Evolutionary conservation across 2,797 vertebrate species (phyloP).

Genomic region (Pteronotus mesoamericanus): DNA sequence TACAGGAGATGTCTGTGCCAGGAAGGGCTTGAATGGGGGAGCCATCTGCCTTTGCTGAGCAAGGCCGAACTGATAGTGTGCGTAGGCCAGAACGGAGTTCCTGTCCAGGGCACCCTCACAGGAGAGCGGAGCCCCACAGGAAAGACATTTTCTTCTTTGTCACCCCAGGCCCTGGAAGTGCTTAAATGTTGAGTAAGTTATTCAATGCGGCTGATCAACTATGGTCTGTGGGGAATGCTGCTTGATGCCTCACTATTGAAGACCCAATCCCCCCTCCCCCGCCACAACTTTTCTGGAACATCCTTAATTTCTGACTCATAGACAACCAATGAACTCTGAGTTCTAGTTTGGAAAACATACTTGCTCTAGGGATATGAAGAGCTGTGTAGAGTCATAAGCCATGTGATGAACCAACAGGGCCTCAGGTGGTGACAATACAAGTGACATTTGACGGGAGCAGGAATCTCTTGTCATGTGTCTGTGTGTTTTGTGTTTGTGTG

Average conservation of each 20-base stretch:
- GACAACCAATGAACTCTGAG: neutral
- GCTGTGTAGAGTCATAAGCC: neutral
- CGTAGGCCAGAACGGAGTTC: neutral
- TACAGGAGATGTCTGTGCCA: neutral
- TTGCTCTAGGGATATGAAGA: neutral
- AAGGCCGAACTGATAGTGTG: neutral
- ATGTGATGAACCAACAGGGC: neutral
- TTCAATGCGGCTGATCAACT: neutral
- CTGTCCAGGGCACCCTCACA: neutral
- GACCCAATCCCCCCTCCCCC: neutral
- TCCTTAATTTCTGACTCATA: neutral
- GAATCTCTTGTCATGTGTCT: neutral
- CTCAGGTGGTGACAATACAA: neutral
- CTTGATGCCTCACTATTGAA: neutral
- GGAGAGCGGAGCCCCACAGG: fast-evolving
- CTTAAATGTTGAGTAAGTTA: neutral
- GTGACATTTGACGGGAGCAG: neutral
- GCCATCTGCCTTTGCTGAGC: fast-evolving
- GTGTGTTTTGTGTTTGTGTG: no score
- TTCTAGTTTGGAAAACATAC: neutral
- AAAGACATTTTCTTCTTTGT: neutral
- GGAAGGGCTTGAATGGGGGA: neutral
- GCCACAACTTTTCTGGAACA: neutral
- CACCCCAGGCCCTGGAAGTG: neutral
- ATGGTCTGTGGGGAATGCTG: neutral